Base-by-base conservation (phyloP, 2,888 invertebrate genomes). In the Lamellibrachia columna region DNA sequence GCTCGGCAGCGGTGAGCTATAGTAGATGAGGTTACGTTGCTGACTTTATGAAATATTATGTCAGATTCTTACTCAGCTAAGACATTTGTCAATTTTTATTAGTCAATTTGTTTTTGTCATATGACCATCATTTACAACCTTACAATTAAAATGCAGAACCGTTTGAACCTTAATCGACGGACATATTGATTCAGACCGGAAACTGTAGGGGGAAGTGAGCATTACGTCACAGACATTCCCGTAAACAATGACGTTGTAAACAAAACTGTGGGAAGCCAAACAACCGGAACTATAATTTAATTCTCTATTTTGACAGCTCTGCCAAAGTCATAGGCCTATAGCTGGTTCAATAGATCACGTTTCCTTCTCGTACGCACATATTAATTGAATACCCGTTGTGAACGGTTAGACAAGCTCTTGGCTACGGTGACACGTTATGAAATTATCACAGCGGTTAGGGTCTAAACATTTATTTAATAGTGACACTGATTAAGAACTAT, bases 201-300 rank as follows among this genome's bases (percentile, higher is more conserved):
- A 75, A 6, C 22, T 11, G 22, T 75, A 75, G 15, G n/a, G 15
- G 15, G n/a, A 6, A 22, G 22, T 75, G 75, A 75, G 75, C 75
- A 15, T 75, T 75, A 75, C 75, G 75, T 75, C 75, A 75, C 75
- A 75, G 75, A 75, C 75, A n/a, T 75, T 75, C 75, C 15, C 75
- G 22, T 22, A 75, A 75, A 75, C n/a, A 22, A 22, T 75, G 75
- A 75, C 75, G 75, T 75, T 75, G 22, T 75, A 75, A 60, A 75
- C 75, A n/a, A 75, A 75, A 75, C n/a, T 75, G 22, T 15, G 22
- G 75, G 75, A 75, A 75, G 11, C 75, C 75, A 75, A 2, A 75
- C 22, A 15, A 22, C 75, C 75, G 75, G 75, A 75, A 75, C 75
- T 75, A 55, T 55, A 55, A 55, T 9, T 75, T 15, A 22, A 22